These are phyloP conservation scores for Hipparchia sbordonii DNA, from an alignment of 2,888 invertebrate species.

Conservation along the genomic window DNA sequence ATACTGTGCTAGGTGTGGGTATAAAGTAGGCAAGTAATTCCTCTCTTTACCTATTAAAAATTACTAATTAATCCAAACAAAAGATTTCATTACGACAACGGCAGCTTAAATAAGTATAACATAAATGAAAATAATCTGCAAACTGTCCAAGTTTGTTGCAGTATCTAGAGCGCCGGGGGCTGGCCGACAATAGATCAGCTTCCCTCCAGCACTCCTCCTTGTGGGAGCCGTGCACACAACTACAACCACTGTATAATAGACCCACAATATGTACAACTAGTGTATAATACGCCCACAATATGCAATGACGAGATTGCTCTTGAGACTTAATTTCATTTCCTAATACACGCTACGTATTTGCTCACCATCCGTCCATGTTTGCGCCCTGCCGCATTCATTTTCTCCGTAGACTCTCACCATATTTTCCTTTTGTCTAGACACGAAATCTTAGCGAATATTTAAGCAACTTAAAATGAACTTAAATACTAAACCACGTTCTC, in stretches of 20 bases:
- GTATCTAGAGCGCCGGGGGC: constrained; percentile 47
- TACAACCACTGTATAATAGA: constrained; percentile 32
- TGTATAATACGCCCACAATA: constrained; percentile 45
- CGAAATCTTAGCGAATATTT: constrained; percentile 81
- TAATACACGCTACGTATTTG: constrained; percentile 74
- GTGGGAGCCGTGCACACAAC: constrained; percentile 39
- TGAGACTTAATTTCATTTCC: constrained; percentile 79
- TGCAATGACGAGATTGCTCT: constrained; percentile 66
- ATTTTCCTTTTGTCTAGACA: constrained; percentile 83
- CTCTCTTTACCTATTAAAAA: too few relatives aligned
- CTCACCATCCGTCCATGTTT: constrained; percentile 72
- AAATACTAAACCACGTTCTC: constrained; percentile 30
- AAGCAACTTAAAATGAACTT: constrained; percentile 47
- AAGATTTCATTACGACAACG: constrained; percentile 18
- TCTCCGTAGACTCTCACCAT: constrained; percentile 68
- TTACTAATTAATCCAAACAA: constrained; percentile 1
- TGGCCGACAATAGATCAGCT: constrained; percentile 45
- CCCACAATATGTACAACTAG: constrained; percentile 41
- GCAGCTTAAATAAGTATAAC: constrained; percentile 37
- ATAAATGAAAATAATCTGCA: constrained; percentile 43
- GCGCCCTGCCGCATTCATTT: constrained; percentile 71
- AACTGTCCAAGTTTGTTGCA: constrained; percentile 45
- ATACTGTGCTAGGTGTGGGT: too few relatives aligned
- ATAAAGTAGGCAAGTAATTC: too few relatives aligned
- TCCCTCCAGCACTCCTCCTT: constrained; percentile 40